Evolutionary conservation across 2,888 invertebrate genomes (phyloP), one percentile per base, ranked within the genome.

Genomic region (Trissoscelio sp.): DNA sequence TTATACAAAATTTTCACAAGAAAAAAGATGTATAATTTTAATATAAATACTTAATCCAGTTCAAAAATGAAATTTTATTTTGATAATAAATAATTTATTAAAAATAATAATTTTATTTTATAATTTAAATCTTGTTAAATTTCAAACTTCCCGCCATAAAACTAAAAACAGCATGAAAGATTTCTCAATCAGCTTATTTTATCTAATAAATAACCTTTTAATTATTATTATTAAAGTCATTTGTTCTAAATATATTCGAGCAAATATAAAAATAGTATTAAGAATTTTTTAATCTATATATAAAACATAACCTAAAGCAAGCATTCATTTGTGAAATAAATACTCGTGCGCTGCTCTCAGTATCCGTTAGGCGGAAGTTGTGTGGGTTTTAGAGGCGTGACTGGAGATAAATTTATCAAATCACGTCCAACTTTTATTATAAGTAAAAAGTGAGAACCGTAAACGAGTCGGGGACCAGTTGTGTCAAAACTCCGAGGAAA

Each of bases 341-440:
- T 16, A 42, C 31, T 7, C 31, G 6, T 11, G 44, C 51, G 14
- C 72, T 66, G 55, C 16, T 16, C 9, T 24, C 14, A 22, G 39
- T 53, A 51, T 62, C 77, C 62, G 70, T 64, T 48, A 70, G 53
- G 31, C 79, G 79, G 79, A 79, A 73, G 53, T 69, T 69, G 74
- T 80, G 80, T 74, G 67, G 69, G 72, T 66, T 81, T 60, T 62
- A 70, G 88, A 89, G 90, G 89, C 90, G 90, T 90, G 90, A 89
- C 89, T 83, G 55, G 73, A 89, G 90, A 90, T 90, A 90, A 88
- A 90, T 79, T 86, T 88, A 88, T 88, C 88, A 84, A 88, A 87
- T 88, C 90, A 89, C 90, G 88, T 86, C 88, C 84, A 81, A 87
- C 84, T 85, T 86, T 86, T 86, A 86, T 85, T 84, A 85, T 64